These are phyloP conservation scores for Orthonyx spaldingii DNA, from an alignment of 2,113 vertebrate genomes.

Conservation along the genomic window DNA sequence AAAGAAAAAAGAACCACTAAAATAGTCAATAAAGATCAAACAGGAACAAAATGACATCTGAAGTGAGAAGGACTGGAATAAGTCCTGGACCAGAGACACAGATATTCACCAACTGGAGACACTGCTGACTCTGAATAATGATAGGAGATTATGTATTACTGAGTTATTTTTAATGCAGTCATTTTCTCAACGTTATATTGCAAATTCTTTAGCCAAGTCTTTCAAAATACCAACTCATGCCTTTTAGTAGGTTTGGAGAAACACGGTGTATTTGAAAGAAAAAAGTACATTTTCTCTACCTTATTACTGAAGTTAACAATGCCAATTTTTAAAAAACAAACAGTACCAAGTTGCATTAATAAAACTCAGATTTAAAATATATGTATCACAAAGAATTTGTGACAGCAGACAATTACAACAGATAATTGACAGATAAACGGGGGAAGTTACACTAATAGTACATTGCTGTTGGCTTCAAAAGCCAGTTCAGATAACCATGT, in stretches of 20 bases:
- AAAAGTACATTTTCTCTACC: not conserved
- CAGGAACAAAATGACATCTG: not conserved
- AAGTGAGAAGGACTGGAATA: not conserved
- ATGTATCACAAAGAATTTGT: not conserved
- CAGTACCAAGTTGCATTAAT: not conserved
- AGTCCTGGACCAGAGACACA: not conserved
- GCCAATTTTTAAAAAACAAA: not conserved
- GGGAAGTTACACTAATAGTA: not conserved
- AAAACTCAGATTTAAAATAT: not conserved
- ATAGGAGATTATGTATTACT: not conserved
- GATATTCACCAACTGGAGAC: not conserved
- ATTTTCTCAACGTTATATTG: not conserved
- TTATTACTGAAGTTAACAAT: not conserved
- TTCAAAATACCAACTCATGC: not conserved
- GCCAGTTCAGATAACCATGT: not conserved
- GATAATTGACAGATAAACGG: not conserved
- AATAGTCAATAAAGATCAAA: slow-evolving; percentile 27
- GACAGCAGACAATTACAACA: not conserved
- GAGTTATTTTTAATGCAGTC: not conserved
- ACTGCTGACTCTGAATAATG: not conserved
- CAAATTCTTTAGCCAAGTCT: not conserved
- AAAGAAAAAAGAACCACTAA: slow-evolving; percentile 15
- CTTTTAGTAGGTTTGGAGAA: not conserved
- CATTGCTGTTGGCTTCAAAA: not conserved
- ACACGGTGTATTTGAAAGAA: not conserved